Conservation (phyloP, 37 sponge, comb jelly and placozoan species). For the Crambe crambe region DNA sequence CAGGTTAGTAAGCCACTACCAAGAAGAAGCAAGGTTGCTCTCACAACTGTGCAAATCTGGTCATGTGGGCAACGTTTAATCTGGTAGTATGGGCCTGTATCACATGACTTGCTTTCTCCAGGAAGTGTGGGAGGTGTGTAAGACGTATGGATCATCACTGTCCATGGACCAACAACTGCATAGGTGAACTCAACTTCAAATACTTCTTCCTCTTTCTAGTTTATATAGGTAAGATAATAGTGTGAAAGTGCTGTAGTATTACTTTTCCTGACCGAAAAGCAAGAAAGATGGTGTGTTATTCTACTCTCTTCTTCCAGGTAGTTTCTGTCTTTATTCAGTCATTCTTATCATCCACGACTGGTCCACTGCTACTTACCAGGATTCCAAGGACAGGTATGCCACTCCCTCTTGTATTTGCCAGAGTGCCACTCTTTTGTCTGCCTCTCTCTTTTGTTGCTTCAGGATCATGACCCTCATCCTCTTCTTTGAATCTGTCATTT, state of each 20-base stretch:
- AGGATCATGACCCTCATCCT: conserved; percentile 50
- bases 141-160: conserved; percentile 93
- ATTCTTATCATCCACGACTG: conserved; percentile 58
- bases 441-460: neutral
- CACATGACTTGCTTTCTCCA: too few species aligned
- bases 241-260: neutral
- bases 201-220: conserved; percentile 78
- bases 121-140: conserved; percentile 83
- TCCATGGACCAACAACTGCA: conserved; percentile 92
- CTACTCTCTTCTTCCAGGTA: conserved; percentile 29
- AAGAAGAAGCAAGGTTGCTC: too few species aligned
- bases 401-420: too few species aligned
- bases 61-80: neutral
- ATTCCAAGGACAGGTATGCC: conserved; percentile 40
- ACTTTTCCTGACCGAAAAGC: too few species aligned
- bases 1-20: conserved; percentile 53
- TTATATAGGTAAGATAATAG: conserved; percentile 63
- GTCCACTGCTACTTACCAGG: conserved; percentile 20
- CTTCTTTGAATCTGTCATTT: conserved; percentile 59
- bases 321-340: conserved; percentile 38
- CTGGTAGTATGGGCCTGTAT: neutral
- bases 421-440: neutral
- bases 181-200: conserved; percentile 80
- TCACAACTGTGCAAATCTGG: too few species aligned
- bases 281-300: neutral